Percentiles rank a stretch among this genome's conserved stretches.
Conservation (phyloP, 2,888 invertebrate species). For the Patella ulyssiponensis region DNA sequence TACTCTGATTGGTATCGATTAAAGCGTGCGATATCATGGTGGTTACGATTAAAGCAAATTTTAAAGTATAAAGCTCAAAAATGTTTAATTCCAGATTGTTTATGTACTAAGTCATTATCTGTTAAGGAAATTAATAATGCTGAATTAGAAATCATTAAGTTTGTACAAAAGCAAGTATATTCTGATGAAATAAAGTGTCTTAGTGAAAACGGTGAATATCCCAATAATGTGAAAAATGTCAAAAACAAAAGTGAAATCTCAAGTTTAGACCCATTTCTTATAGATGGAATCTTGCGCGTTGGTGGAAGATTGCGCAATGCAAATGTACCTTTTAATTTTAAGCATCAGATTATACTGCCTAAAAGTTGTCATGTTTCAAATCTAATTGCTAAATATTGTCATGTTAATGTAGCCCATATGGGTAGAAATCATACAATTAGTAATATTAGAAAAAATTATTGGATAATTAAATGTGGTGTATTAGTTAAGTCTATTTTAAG, state of each 20-base stretch:
- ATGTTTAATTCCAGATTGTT: too few relatives aligned
- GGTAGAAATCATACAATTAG: slow-evolving; percentile 1
- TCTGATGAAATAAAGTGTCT: too few relatives aligned
- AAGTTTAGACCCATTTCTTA: slow-evolving; percentile 12
- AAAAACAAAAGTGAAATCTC: background rate
- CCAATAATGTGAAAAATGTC: background rate
- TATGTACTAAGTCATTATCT: too few relatives aligned
- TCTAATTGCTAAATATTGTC: slow-evolving; percentile 19
- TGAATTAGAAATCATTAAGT: too few relatives aligned
- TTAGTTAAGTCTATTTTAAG: slow-evolving; percentile 6
- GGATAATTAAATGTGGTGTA: slow-evolving; percentile 16
- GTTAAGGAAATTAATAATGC: too few relatives aligned
- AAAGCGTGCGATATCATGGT: too few relatives aligned
- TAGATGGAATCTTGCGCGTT: slow-evolving; percentile 4
- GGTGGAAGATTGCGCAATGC: slow-evolving; percentile 16
- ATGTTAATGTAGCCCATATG: slow-evolving; percentile 16
- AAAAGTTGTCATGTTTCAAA: slow-evolving; percentile 18
- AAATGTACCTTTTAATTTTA: background rate
- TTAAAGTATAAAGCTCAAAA: too few relatives aligned
- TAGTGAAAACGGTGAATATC: background rate
- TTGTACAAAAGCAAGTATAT: too few relatives aligned
- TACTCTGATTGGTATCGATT: too few relatives aligned
- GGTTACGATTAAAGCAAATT: too few relatives aligned
- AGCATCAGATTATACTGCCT: slow-evolving; percentile 24
- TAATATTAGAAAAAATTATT: slow-evolving; percentile 21